These are phyloP conservation scores for Platycercus adscitus DNA, from an alignment of 2,113 vertebrate species.

Conservation along the genomic window DNA sequence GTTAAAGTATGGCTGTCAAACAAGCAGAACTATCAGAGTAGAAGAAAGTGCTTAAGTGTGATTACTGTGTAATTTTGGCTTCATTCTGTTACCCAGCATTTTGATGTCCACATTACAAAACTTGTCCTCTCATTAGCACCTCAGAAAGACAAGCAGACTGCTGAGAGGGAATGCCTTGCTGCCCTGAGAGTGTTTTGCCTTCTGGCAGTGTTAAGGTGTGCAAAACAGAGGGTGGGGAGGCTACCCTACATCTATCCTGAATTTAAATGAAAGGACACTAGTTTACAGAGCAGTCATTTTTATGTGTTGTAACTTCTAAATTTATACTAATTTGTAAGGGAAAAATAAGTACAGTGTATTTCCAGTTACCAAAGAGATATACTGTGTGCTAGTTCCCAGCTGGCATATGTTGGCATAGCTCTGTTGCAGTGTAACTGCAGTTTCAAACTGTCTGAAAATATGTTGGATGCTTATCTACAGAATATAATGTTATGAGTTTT, in stretches of 20 bases:
- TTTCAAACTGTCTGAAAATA: constrained; percentile 37
- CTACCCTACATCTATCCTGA: background rate
- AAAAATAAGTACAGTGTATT: constrained; percentile 9
- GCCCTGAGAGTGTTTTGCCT: background rate
- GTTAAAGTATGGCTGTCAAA: background rate
- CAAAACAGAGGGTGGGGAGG: background rate
- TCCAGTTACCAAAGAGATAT: constrained; percentile 7
- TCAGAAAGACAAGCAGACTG: background rate
- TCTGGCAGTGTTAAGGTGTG: background rate
- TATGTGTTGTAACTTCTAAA: background rate
- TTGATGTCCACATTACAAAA: background rate
- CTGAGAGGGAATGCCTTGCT: background rate
- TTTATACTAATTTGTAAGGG: background rate
- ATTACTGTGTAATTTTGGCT: background rate
- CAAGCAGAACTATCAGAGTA: background rate
- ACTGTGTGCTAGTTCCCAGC: background rate
- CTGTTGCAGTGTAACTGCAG: constrained; percentile 17
- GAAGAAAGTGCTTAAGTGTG: background rate
- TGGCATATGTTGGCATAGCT: constrained; percentile 21
- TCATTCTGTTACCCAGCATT: background rate
- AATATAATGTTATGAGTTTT: background rate
- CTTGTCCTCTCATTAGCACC: background rate
- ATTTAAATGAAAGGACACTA: background rate
- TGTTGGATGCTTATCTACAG: constrained; percentile 11
- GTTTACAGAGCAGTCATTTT: background rate